Conservation (phyloP, 2,797 vertebrate genomes). For the Parauchenoglanis ngamensis region DNA sequence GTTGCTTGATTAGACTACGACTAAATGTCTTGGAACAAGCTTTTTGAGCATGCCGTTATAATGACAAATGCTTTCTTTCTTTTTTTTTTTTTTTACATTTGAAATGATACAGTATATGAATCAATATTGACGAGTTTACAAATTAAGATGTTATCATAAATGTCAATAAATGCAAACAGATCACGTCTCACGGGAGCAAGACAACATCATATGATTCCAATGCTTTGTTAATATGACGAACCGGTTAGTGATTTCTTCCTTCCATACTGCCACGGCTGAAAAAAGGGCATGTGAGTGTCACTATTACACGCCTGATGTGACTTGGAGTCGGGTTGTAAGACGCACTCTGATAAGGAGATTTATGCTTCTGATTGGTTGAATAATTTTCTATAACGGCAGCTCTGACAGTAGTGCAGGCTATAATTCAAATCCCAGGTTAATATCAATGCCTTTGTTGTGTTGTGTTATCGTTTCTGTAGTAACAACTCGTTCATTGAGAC, state of each 20-base stretch:
- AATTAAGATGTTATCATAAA: neutral
- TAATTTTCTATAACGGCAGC: neutral
- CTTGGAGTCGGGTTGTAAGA: slow-evolving; percentile 36
- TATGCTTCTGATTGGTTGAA: neutral
- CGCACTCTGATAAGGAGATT: neutral
- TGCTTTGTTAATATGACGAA: neutral
- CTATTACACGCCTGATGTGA: slow-evolving; percentile 56
- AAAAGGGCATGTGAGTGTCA: slow-evolving; percentile 22
- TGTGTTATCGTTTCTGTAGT: neutral
- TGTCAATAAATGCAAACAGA: neutral
- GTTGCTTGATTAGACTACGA: neutral
- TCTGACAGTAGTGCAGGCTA: neutral
- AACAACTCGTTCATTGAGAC: neutral
- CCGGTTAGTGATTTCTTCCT: neutral
- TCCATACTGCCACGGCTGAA: neutral
- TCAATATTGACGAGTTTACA: neutral
- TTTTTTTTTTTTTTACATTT: no score
- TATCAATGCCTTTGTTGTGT: neutral
- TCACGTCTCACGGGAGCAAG: neutral
- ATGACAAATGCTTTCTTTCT: neutral
- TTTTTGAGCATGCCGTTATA: neutral
- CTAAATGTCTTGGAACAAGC: neutral
- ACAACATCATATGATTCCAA: neutral
- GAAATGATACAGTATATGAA: neutral
- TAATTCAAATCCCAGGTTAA: neutral